phyloP scores from a whole-genome alignment of 2,888 invertebrate species.

The Salticus scenicus region DNA sequence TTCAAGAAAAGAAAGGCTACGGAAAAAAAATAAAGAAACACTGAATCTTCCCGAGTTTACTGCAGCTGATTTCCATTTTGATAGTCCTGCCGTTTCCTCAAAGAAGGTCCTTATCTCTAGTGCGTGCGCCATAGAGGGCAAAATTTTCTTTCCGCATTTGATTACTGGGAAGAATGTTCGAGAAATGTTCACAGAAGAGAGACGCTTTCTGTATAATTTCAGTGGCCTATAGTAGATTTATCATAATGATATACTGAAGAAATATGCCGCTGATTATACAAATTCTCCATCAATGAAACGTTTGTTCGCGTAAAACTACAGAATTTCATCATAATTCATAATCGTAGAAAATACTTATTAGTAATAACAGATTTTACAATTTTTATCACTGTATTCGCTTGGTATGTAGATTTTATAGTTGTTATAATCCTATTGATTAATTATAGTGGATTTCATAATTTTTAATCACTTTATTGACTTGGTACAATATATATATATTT shows the following conservation, averaged over 20 bases:
- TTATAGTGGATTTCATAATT: too few species aligned
- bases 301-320: too few species aligned
- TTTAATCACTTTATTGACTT: too few species aligned
- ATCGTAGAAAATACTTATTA: too few species aligned
- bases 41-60: background rate
- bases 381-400: too few species aligned
- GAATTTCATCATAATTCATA: too few species aligned
- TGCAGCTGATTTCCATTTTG: slow-evolving; percentile 10
- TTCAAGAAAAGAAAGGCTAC: background rate
- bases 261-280: too few species aligned
- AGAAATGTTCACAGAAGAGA: background rate
- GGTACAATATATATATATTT: too few species aligned
- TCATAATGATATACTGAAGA: background rate
- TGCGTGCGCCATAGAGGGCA: background rate
- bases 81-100: background rate
- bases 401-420: too few species aligned
- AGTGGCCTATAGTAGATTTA: background rate
- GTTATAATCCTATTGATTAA: too few species aligned
- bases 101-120: background rate
- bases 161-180: background rate
- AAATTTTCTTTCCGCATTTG: slow-evolving; percentile 5
- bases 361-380: too few species aligned
- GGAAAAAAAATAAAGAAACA: background rate
- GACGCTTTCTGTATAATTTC: background rate
- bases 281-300: too few species aligned